Conservation (phyloP, 2,797 vertebrate species). For the Malacoraja senta region DNA sequence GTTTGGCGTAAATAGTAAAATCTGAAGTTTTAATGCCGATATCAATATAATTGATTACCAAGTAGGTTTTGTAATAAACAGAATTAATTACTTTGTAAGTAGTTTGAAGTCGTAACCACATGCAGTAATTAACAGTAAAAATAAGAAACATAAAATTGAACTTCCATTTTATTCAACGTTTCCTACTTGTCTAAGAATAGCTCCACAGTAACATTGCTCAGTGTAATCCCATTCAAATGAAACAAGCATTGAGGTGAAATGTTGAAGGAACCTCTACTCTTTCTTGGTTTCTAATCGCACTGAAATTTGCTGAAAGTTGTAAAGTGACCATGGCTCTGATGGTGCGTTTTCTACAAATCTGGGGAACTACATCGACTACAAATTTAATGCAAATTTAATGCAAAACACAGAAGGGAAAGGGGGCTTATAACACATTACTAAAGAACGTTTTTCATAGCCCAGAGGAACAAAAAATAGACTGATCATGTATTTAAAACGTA, state of each 20-base stretch:
- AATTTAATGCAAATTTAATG: constrained; percentile 12
- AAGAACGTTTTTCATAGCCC: not conserved
- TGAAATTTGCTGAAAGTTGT: not conserved
- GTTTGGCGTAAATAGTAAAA: not conserved
- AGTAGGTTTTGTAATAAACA: not conserved
- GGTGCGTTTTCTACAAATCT: not conserved
- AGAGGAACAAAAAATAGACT: not conserved
- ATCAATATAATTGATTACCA: not conserved
- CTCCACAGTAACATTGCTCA: not conserved
- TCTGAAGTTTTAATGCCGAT: not conserved
- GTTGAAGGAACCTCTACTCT: not conserved
- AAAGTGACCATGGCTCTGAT: not conserved
- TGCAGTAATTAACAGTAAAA: not conserved
- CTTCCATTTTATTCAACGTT: not conserved
- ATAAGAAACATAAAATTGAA: not conserved
- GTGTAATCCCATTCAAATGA: not conserved
- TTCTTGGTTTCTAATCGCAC: not conserved
- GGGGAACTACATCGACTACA: not conserved
- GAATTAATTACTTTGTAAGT: not conserved
- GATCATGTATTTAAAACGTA: not conserved
- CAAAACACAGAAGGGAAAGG: not conserved
- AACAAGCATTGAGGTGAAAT: not conserved
- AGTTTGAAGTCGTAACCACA: no score
- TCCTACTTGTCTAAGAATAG: no score
- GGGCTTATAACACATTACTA: not conserved